Evolutionary conservation across 1,140 invertebrate genomes (phyloP).

Genomic region (Papilio machaon): DNA sequence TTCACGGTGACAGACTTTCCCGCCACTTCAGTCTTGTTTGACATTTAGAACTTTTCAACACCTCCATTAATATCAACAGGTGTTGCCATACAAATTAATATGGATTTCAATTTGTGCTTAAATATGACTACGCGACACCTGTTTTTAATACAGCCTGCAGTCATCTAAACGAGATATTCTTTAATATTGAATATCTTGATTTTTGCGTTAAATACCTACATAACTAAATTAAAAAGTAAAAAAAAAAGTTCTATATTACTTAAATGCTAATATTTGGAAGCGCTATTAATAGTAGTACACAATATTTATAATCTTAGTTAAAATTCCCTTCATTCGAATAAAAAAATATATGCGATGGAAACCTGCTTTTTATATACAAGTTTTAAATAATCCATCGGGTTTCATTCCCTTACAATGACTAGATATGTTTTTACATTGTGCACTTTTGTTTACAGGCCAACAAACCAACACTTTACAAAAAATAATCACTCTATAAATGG

Average conservation of each 20-base stretch:
- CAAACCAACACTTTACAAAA: constrained; percentile 71
- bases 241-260: constrained; percentile 11
- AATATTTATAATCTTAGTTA: constrained; percentile 4
- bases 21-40: constrained; percentile 35
- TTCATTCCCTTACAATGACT: constrained; percentile 75
- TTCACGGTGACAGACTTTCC: constrained; percentile 39
- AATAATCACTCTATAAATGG: constrained; percentile 67
- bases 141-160: background rate
- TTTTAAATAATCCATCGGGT: constrained; percentile 65
- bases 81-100: background rate
- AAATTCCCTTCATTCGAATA: constrained; percentile 40
- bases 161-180: background rate
- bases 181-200: background rate
- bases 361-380: constrained; percentile 68
- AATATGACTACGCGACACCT: background rate
- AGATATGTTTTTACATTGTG: constrained; percentile 80
- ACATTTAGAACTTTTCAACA: constrained; percentile 16
- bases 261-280: constrained; percentile 36
- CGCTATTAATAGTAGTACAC: constrained; percentile 30
- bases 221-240: background rate
- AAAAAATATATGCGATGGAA: constrained; percentile 78
- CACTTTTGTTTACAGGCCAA: constrained; percentile 63
- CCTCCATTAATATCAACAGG: background rate
- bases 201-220: background rate
- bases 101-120: constrained; percentile 5